These are phyloP conservation scores for Falco biarmicus DNA, from an alignment of 2,797 vertebrate species.

Conservation along the genomic window DNA sequence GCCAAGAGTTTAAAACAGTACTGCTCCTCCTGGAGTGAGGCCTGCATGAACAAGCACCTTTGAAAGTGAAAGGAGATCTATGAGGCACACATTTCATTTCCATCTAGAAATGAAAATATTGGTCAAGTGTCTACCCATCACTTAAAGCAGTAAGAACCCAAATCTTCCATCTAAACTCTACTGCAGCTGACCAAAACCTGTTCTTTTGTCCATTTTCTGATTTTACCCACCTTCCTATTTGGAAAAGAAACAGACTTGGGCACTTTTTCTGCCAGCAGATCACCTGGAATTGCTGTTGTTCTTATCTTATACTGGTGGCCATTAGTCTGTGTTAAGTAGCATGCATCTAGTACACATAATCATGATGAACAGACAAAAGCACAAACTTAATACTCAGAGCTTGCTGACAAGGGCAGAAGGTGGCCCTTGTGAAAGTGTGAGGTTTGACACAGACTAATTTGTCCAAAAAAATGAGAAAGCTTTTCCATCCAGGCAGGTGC, in stretches of 20 bases:
- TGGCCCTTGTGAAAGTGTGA: background rate
- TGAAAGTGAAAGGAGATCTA: background rate
- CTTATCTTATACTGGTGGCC: background rate
- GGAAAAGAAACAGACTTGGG: background rate
- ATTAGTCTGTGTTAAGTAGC: background rate
- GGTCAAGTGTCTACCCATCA: background rate
- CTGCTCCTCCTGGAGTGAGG: background rate
- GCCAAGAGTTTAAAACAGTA: background rate
- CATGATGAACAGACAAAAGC: background rate
- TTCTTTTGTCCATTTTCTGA: background rate
- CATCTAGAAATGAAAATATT: background rate
- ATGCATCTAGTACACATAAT: background rate
- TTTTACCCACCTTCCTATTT: background rate
- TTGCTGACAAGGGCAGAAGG: background rate
- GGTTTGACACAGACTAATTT: background rate
- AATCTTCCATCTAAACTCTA: background rate
- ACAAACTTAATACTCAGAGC: background rate
- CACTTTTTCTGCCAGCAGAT: background rate
- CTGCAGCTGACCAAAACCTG: background rate
- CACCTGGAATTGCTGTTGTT: background rate
- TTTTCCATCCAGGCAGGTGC: background rate
- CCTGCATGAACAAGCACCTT: background rate
- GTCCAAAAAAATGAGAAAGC: background rate
- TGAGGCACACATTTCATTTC: background rate
- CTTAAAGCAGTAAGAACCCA: background rate